A percentile compares a stretch with the other conserved stretches of the same genome.
Evolutionary conservation across 2,797 vertebrate genomes (phyloP).

Genomic region (Myotis myotis): DNA sequence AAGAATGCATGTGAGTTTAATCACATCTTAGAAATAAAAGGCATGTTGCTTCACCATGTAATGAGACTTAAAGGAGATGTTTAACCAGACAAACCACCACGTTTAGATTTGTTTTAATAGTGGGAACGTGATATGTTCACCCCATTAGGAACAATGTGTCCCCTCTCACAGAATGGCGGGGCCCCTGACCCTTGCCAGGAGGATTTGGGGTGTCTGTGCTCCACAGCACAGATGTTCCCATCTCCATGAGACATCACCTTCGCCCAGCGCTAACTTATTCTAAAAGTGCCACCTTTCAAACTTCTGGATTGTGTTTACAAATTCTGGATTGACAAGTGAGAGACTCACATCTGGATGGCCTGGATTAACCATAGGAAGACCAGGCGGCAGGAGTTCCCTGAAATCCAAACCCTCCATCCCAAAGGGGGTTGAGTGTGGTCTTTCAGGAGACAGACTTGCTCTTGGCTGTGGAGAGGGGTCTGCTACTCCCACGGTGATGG

Average conservation of each 20-base stretch:
- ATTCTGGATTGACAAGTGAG: accelerated
- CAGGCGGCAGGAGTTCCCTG: neutral
- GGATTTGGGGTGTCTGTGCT: accelerated
- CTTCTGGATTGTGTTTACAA: too few relatives aligned
- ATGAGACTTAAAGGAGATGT: slow-evolving; percentile 81
- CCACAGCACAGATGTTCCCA: accelerated
- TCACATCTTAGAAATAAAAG: slow-evolving; percentile 79
- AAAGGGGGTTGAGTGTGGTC: neutral
- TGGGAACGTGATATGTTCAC: accelerated
- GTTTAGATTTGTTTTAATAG: neutral
- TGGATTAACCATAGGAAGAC: too few relatives aligned
- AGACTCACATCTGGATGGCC: neutral
- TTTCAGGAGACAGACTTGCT: neutral
- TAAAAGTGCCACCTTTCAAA: neutral
- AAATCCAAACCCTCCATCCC: neutral
- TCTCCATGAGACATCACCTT: accelerated
- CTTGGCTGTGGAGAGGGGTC: neutral
- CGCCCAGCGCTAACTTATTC: neutral
- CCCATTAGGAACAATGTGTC: accelerated
- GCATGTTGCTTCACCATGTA: slow-evolving; percentile 65
- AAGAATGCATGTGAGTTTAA: slow-evolving; percentile 79
- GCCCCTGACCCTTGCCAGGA: neutral
- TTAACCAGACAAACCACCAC: slow-evolving; percentile 60
- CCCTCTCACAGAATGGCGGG: accelerated
- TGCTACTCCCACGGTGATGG: accelerated